Evolutionary conservation across 2,113 vertebrate genomes (phyloP), one percentile per base, ranked within the genome.

Genomic region (Haemorhous mexicanus): DNA sequence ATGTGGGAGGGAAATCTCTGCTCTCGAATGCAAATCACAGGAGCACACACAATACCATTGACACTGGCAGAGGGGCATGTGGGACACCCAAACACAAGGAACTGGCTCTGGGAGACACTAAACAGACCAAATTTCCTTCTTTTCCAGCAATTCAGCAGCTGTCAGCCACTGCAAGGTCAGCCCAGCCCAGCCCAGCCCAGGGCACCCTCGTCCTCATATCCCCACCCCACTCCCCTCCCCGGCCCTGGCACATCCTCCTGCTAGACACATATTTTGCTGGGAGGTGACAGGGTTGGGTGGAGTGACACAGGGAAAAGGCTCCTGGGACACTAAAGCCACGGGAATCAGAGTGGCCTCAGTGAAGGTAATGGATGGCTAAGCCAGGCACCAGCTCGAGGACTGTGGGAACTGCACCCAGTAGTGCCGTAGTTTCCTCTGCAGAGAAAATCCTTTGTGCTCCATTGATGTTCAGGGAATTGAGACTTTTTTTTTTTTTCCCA

Each of bases 331-430:
- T 53, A 35, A 56, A 44, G 27, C 43, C 59, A 24, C 2, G 1
- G 77, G 52, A 59, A n/a, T 28, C n/a, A 62, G 37, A 47, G 35
- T 50, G 6, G 4, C 30, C 47, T n/a, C 7, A 1, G 27, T 3
- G 9, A 46, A 35, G 27, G 24, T 11, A 52, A 43, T 11, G 68
- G 75, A 22, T 12, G 32, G 72, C 41, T 61, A 49, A 50, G 44
- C 5, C 5, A 82, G n/a, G 70, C 43, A 44, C 33, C 52, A 66
- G 77, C 47, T 30, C 0, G 0, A 41, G 50, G 46, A 41, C 50
- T 0, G 0, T 4, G 4, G 76, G 47, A 84, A n/a, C 52, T 3
- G 15, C 30, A 86, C 13, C 6, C 58, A 32, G 68, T 0, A 3
- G n/a, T 35, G 56, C 56, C 24, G 33, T 16, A 58, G 56, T 58